Conservation (phyloP, 1,140 invertebrate genomes). For the Littorina saxatilis region DNA sequence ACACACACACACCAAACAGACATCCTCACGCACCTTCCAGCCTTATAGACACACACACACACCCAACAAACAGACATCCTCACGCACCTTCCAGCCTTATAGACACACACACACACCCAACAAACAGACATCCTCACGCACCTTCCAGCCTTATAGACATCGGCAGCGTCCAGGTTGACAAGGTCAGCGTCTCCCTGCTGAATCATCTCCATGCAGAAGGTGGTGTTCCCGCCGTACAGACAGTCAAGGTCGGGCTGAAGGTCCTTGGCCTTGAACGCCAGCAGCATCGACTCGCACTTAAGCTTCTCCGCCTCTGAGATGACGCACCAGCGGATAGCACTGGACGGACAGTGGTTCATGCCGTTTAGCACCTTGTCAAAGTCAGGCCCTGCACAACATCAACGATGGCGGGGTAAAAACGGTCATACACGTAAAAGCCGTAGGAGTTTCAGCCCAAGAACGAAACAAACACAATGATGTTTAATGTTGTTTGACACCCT, state of each 20-base stretch:
- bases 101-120: too few relatives aligned
- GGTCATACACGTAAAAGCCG: too few relatives aligned
- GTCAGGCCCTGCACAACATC: conserved; percentile 58
- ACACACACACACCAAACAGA: too few relatives aligned
- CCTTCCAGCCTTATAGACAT: conserved; percentile 74
- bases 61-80: too few relatives aligned
- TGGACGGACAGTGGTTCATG: conserved; percentile 70
- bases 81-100: too few relatives aligned
- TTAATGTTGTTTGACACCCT: too few relatives aligned
- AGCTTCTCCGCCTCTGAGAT: conserved; percentile 92
- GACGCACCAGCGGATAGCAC: conserved; percentile 81
- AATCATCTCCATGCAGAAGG: conserved; percentile 90
- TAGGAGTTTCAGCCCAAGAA: too few relatives aligned
- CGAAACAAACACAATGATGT: too few relatives aligned
- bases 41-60: too few relatives aligned
- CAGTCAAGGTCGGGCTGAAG: conserved; percentile 90
- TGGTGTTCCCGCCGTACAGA: conserved; percentile 88
- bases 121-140: too few relatives aligned
- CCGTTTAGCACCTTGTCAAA: conserved; percentile 59
- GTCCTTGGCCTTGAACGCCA: conserved; percentile 88
- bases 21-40: too few relatives aligned
- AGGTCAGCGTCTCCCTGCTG: conserved; percentile 82
- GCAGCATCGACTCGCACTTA: conserved; percentile 96
- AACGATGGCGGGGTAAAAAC: too few relatives aligned
- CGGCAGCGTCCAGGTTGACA: conserved; percentile 74